Conservation (phyloP, 1,140 invertebrate species). For the Vanessa atalanta region DNA sequence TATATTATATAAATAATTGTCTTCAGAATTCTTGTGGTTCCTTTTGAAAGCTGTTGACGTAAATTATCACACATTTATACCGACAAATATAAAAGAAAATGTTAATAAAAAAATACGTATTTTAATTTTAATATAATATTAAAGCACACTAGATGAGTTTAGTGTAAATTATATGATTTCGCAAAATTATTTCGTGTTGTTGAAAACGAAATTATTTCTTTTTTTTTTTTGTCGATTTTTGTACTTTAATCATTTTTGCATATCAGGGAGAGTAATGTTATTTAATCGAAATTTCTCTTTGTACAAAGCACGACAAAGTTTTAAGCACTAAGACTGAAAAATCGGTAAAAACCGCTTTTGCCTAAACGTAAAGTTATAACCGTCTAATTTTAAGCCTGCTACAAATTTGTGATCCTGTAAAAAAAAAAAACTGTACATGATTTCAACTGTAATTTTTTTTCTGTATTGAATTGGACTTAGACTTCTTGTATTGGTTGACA, state of each 20-base stretch:
- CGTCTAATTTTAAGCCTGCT: slow-evolving; percentile 53
- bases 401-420: slow-evolving; percentile 28
- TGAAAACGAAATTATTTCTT: slow-evolving; percentile 10
- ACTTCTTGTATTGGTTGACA: not conserved
- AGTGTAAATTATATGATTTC: slow-evolving; percentile 4
- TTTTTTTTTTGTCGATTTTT: slow-evolving; percentile 24
- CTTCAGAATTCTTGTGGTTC: slow-evolving; percentile 24
- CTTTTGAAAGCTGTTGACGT: slow-evolving; percentile 26
- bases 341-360: slow-evolving; percentile 63
- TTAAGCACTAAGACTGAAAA: slow-evolving; percentile 78
- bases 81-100: slow-evolving; percentile 7
- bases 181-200: not conserved
- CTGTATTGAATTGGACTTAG: not conserved
- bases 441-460: not conserved
- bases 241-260: slow-evolving; percentile 36
- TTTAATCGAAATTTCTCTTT: slow-evolving; percentile 59
- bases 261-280: slow-evolving; percentile 45
- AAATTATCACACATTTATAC: slow-evolving; percentile 3
- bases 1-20: slow-evolving; percentile 46
- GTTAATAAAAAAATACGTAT: slow-evolving; percentile 16
- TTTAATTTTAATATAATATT: slow-evolving; percentile 26
- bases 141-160: slow-evolving; percentile 19
- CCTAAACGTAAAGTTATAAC: slow-evolving; percentile 56
- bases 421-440: not conserved
- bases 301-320: slow-evolving; percentile 53